Percentiles rank a stretch among this genome's conserved stretches.
Conservation (phyloP, 2,797 vertebrate genomes). For the Gymnothorax reevesii region DNA sequence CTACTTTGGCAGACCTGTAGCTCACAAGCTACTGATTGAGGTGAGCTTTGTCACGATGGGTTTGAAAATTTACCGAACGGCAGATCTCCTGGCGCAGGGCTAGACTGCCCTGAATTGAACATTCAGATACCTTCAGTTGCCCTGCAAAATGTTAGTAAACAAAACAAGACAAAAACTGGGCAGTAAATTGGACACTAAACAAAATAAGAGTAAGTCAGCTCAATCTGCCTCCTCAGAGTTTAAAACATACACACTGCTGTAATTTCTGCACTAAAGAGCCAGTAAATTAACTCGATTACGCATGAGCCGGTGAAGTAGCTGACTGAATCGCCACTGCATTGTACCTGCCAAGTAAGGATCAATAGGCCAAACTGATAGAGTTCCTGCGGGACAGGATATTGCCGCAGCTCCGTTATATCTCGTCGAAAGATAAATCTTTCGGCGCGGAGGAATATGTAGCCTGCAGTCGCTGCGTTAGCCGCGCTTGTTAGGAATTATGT, state of each 20-base stretch:
- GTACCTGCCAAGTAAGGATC: constrained; percentile 33
- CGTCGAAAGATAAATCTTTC: constrained; percentile 38
- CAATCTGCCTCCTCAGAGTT: background rate
- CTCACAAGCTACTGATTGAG: too few species aligned
- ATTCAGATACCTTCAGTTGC: constrained; percentile 9
- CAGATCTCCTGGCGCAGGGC: too few species aligned
- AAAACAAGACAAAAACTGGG: constrained; percentile 12
- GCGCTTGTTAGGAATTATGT: constrained; percentile 39
- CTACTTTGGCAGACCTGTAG: too few species aligned
- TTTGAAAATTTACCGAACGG: too few species aligned
- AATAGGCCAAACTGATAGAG: constrained; percentile 39
- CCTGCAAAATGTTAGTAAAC: constrained; percentile 10
- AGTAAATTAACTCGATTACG: background rate
- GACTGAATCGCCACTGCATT: background rate
- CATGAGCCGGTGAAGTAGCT: background rate
- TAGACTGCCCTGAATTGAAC: background rate
- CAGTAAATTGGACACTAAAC: background rate
- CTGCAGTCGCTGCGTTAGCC: constrained; percentile 45
- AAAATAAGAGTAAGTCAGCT: constrained; percentile 17
- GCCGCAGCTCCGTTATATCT: constrained; percentile 29
- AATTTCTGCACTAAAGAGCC: background rate
- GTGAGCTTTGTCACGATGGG: too few species aligned
- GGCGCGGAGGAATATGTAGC: constrained; percentile 49
- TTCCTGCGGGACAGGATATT: constrained; percentile 32
- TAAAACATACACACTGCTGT: background rate